phyloP scores from a whole-genome alignment of 92 coral and sea anemone species.

The Zoanthus sociatus region DNA sequence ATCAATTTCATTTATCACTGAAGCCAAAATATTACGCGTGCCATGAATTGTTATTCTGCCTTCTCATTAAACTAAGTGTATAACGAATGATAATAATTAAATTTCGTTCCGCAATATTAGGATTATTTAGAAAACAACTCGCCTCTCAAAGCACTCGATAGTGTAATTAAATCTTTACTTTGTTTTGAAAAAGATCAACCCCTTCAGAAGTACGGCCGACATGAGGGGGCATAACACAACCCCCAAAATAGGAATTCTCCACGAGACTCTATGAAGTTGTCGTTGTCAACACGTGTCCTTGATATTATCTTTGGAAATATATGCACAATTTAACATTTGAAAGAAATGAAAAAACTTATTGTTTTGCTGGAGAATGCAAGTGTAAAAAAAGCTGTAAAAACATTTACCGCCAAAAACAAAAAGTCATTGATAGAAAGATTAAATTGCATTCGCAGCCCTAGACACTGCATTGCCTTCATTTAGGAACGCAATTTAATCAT shows the following conservation, averaged over 20 bases:
- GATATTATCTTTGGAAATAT: slow-evolving; percentile 63
- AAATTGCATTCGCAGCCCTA: slow-evolving; percentile 73
- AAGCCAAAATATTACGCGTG: slow-evolving; percentile 63
- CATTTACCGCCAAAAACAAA: slow-evolving; percentile 88
- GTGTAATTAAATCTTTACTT: slow-evolving; percentile 75
- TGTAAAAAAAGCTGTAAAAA: slow-evolving; percentile 92
- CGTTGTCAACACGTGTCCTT: slow-evolving; percentile 62
- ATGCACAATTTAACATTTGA: slow-evolving; percentile 74
- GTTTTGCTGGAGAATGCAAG: slow-evolving; percentile 77
- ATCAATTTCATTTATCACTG: not conserved
- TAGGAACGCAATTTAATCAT: slow-evolving; percentile 74
- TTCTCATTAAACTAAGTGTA: slow-evolving; percentile 60
- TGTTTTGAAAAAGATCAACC: slow-evolving; percentile 42
- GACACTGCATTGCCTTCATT: slow-evolving; percentile 77
- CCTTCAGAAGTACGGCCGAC: not conserved
- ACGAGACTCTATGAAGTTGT: not conserved
- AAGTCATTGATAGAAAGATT: slow-evolving; percentile 93
- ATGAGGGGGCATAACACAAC: not conserved
- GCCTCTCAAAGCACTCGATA: slow-evolving; percentile 61
- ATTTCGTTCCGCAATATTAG: slow-evolving; percentile 74
- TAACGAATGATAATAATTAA: slow-evolving; percentile 74
- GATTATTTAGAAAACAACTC: slow-evolving; percentile 75
- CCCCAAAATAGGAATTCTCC: slow-evolving; percentile 16
- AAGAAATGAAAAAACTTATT: slow-evolving; percentile 78
- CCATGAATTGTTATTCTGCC: slow-evolving; percentile 59